Evolutionary conservation across 2,888 invertebrate species (phyloP), one percentile per base, ranked within the genome.

Genomic region (Ichneumoninae sp.): DNA sequence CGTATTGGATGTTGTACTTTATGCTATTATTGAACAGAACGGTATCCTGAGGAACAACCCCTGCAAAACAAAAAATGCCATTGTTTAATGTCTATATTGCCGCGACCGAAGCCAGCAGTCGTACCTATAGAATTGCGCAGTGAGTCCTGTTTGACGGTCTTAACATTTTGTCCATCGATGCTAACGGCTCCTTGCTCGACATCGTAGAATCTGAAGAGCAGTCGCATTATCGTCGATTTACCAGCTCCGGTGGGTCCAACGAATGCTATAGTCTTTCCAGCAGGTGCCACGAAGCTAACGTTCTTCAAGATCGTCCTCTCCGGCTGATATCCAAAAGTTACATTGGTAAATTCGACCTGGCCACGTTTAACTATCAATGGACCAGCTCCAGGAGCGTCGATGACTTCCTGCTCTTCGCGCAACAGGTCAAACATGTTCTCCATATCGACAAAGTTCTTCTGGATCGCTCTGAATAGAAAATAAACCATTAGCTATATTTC

Each of bases 361-460:
- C 97, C 98, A 76, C 96, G 95, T 63, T 95, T 95, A 10, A 97
- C 94, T 3, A 95, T 89, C 69, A 99, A 93, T 0, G 96, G 95
- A 0, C 95, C 95, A 8, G 98, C 98, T 76, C 97, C 96, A 0
- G 97, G 96, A 0, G 96, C 96, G 94, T 99, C 98, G 3, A 96
- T 95, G 33, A 99, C 96, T 95, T 99, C 99, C 76, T 97, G 96
- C 65, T 97, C 96, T 91, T 98, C 98, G 54, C 97, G 96, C 90
- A 99, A 95, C 85, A 99, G 94, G 89, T 99, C 99, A 93, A 99
- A 98, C 99, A 99, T 99, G 94, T 99, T 99, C 94, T 99, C 99
- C 99, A 99, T 99, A 92, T 99, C 99, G 22, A 99, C 96, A 92
- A 99, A 99, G 92, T 98, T 98, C 94, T 98, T 98, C 93, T 99